Evolutionary conservation across 2,113 vertebrate species (phyloP), one percentile per base, ranked within the genome.

Genomic region (Trematomus loennbergii): DNA sequence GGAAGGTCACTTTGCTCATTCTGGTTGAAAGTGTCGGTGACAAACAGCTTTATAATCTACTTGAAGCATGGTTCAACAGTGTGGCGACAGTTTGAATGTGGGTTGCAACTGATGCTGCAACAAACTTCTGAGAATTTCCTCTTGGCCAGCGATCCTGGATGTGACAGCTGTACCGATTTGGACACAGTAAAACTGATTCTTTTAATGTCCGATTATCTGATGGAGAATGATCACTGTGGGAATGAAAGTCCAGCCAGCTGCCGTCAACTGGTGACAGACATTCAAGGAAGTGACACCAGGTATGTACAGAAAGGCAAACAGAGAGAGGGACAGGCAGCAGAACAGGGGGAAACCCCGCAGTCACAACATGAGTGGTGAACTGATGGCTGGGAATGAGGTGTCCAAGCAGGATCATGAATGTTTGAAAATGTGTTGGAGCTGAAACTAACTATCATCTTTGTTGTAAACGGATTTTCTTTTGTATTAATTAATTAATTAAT

Each of bases 31-130:
- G 63, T 22, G 53, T 58, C 59, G 50, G 69, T 48, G n/a, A 68
- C 16, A 72, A 89, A 83, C 77, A 78, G 63, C 57, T 61, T 79
- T 20, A 71, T 49, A 22, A 58, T 81, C 57, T 57, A 71, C 72
- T 52, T 22, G 15, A 79, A 55, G n/a, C 40, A 18, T 43, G 18
- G 50, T 57, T 63, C 43, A 79, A 72, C 63, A 76, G 81, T 74
- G 54, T 65, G 75, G 70, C 49, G 75, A 59, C 79, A 63, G 40
- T n/a, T 43, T 49, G 48, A 58, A 63, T 53, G 40, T 0, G n/a
- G 46, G 55, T 57, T 59, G 36, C 57, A 69, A 66, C 29, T 62
- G 79, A 73, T 78, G 75, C 73, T 43, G 64, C 64, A 81, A 87
- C 59, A 72, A 62, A 73, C 61, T 80, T 64, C 52, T 53, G 48